Percentiles rank a stretch among this genome's conserved stretches.
These are phyloP conservation scores for Cottoperca gobio DNA, from an alignment of 2,797 vertebrate species.

Conservation along the genomic window DNA sequence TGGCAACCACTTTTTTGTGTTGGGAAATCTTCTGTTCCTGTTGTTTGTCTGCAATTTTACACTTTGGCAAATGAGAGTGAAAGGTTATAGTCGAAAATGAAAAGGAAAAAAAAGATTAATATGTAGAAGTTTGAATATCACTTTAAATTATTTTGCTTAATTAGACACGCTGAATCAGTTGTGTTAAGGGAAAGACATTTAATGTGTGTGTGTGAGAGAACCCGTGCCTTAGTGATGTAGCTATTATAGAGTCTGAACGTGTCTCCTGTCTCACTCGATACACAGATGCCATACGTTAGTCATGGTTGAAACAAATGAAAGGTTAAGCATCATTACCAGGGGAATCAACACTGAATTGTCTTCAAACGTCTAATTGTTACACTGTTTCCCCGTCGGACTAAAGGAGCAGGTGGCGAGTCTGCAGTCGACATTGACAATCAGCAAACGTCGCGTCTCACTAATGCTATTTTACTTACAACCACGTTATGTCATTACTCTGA, in stretches of 20 bases:
- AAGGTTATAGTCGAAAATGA: constrained; percentile 3
- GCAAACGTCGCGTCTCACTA: constrained; percentile 25
- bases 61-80: constrained; percentile 1
- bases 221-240: not conserved
- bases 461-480: constrained; percentile 17
- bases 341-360: constrained; percentile 10
- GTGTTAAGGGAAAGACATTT: not conserved
- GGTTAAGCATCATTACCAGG: constrained; percentile 4
- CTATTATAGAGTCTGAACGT: not conserved
- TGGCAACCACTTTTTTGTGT: constrained; percentile 7
- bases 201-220: not conserved
- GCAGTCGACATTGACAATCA: constrained; percentile 23
- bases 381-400: constrained; percentile 4
- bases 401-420: constrained; percentile 36
- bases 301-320: constrained; percentile 11
- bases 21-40: not conserved
- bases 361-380: constrained; percentile 17
- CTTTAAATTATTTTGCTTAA: constrained; percentile 1
- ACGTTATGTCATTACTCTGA: constrained; percentile 13
- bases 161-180: not conserved
- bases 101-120: not conserved
- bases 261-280: not conserved
- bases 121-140: constrained; percentile 4
- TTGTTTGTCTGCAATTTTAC: not conserved
- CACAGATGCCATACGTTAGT: not conserved